These are phyloP conservation scores for Thripadectes ignobilis DNA, from an alignment of 2,797 vertebrate genomes.

Conservation along the genomic window DNA sequence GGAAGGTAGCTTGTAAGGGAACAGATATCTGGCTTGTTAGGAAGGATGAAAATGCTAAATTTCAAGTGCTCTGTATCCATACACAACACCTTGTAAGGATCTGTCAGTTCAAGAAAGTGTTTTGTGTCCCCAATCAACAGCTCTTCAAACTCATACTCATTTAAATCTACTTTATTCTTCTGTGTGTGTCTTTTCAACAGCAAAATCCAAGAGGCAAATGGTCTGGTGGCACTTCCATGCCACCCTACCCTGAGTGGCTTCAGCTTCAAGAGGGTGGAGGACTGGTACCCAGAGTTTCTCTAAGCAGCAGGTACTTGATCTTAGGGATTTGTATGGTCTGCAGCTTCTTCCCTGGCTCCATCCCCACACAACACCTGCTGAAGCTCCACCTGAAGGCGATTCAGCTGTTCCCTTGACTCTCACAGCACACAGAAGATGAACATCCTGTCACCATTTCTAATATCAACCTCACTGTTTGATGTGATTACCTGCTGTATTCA, in stretches of 20 bases:
- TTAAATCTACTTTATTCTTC: not conserved
- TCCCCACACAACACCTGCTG: fast-evolving
- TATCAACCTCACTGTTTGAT: constrained; percentile 19
- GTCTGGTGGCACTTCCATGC: not conserved
- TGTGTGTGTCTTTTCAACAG: not conserved
- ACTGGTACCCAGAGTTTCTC: not conserved
- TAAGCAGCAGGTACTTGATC: not conserved
- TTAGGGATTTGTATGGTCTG: fast-evolving
- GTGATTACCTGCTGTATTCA: constrained; percentile 8
- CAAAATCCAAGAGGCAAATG: not conserved
- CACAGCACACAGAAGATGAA: not conserved
- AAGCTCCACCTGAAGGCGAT: not conserved
- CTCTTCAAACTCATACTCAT: not conserved
- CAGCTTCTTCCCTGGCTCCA: not conserved
- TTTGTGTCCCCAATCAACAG: fast-evolving
- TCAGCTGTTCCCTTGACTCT: not conserved
- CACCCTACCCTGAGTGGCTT: not conserved
- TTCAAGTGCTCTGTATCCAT: not conserved
- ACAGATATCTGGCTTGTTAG: fast-evolving
- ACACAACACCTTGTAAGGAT: not conserved
- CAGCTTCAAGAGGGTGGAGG: not conserved
- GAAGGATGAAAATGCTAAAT: not conserved
- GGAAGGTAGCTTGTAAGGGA: not conserved
- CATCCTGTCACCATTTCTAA: constrained; percentile 10
- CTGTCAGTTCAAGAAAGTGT: not conserved